Evolutionary conservation across 2,113 vertebrate genomes (phyloP), one percentile per base, ranked within the genome.

Genomic region (Manacus vitellinus): DNA sequence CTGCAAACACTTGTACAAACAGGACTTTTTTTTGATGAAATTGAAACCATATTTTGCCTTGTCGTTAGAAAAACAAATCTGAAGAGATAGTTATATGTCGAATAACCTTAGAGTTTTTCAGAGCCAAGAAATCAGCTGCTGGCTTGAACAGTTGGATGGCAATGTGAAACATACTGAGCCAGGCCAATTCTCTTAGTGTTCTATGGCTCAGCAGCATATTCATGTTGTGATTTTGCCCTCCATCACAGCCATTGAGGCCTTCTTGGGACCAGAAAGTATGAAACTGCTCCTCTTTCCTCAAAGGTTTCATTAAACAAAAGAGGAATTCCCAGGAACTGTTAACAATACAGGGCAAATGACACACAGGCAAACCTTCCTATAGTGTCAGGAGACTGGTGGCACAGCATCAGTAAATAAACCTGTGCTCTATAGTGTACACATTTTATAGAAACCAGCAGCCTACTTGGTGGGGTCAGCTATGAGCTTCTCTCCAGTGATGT

Each of bases 11-110:
- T 97, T 94, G 91, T 93, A 63, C 67, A 97, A 96, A 96, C 78
- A 96, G 52, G 49, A 76, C 49, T 76, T 84, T 91, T 90, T 90
- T 89, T 85, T 74, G 67, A 94, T 88, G 37, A 94, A 96, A 96
- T 92, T 93, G 89, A 93, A 97, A 96, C 91, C 95, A 92, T 94
- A 96, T 96, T 96, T 92, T 93, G 78, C 92, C 80, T 95, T 93
- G 24, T 65, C 8, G 6, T 92, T 91, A 94, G 68, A 93, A 95
- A 97, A 97, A 93, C 49, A 97, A 97, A 95, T 75, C 79, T 62
- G 35, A 89, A 88, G 77, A 86, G 56, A 93, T 92, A 92, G 85
- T 54, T 83, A 51, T 12, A 51, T 35, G 61, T 55, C 90, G 76
- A 86, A 95, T 73, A 96, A 95, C 52, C 73, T 76, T 54, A 85